These are phyloP conservation scores for Xenotilapia caudafasciata DNA, from an alignment of 2,113 vertebrate genomes.

Conservation along the genomic window DNA sequence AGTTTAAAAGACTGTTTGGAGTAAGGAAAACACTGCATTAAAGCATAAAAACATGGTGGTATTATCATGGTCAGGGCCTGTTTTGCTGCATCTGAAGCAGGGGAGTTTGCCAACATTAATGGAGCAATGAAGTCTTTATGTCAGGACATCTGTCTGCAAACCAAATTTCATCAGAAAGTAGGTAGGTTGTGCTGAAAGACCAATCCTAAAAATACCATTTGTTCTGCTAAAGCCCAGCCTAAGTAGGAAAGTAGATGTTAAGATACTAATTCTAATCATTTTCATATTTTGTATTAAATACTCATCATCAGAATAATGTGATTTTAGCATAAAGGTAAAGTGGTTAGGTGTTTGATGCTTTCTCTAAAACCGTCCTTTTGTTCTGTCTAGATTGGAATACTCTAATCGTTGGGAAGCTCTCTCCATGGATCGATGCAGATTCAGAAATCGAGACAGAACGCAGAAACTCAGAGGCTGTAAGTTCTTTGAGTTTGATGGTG, in stretches of 20 bases:
- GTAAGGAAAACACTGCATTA: background rate
- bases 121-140: background rate
- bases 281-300: background rate
- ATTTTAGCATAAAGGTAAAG: background rate
- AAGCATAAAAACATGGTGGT: background rate
- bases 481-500: background rate
- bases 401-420: constrained; percentile 88
- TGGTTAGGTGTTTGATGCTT: background rate
- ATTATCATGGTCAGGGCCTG: background rate
- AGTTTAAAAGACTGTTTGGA: background rate
- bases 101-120: background rate
- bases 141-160: background rate
- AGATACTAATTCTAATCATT: background rate
- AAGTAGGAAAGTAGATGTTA: background rate
- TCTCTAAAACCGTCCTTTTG: background rate
- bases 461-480: constrained; percentile 85
- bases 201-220: background rate
- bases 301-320: background rate
- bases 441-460: constrained; percentile 79
- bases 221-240: background rate
- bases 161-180: background rate
- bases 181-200: background rate
- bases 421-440: constrained; percentile 84
- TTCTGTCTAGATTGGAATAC: constrained; percentile 84
- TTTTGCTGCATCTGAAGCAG: background rate